phyloP scores from a whole-genome alignment of 1,140 invertebrate species.

The Cyrtorhinus lividipennis region DNA sequence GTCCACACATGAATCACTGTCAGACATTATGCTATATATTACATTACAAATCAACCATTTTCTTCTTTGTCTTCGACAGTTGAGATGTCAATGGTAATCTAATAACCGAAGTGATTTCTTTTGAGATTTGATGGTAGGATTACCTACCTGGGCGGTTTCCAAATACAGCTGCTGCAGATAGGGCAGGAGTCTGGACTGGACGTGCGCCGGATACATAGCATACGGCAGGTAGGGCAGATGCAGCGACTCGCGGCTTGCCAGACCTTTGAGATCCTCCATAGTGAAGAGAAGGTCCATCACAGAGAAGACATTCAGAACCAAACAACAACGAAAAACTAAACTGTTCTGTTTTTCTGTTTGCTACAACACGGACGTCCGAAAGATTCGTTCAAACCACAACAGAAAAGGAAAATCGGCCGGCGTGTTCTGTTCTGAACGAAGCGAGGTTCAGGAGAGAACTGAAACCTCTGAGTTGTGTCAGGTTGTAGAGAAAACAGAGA shows the following conservation, averaged over 20 bases:
- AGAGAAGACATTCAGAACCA: background rate
- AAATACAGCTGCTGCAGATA: conserved; percentile 24
- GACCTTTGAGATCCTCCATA: background rate
- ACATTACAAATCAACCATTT: too few relatives aligned
- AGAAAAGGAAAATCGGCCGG: background rate
- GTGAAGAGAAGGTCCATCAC: conserved; percentile 1
- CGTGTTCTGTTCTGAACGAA: background rate
- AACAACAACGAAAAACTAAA: background rate
- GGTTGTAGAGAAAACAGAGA: conserved; percentile 5
- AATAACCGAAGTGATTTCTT: too few relatives aligned
- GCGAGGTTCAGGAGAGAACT: background rate
- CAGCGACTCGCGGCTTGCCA: background rate
- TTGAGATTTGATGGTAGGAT: too few relatives aligned
- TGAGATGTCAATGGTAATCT: too few relatives aligned
- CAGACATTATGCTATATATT: too few relatives aligned
- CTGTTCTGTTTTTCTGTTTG: background rate
- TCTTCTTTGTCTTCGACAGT: too few relatives aligned
- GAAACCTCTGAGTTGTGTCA: background rate
- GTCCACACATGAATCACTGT: too few relatives aligned
- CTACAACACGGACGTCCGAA: background rate
- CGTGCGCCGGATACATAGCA: conserved; percentile 10
- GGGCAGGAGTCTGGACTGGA: conserved; percentile 22
- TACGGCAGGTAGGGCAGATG: background rate
- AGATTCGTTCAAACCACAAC: conserved; percentile 1
- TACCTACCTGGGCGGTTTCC: conserved; percentile 24